A percentile compares a stretch with the other conserved stretches of the same genome.
phyloP scores from a whole-genome alignment of 2,888 invertebrate genomes.

The Pseudoips prasinana region DNA sequence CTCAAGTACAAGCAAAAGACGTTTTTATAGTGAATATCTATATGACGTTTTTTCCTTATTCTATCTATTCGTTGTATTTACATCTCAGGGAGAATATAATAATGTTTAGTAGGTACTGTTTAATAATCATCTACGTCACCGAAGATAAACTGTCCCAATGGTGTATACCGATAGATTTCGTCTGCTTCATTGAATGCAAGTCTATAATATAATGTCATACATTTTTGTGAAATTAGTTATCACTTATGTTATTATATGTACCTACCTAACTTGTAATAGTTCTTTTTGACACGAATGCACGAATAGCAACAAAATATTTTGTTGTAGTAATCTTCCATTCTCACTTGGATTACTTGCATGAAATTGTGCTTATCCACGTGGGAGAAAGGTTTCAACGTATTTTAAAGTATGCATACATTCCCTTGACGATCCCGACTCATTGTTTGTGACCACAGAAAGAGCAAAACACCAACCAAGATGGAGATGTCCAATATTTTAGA shows the following conservation, averaged over 20 bases:
- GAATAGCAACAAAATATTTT: too few relatives aligned
- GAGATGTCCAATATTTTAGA: constrained; percentile 83
- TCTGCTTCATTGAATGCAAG: too few relatives aligned
- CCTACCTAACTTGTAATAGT: too few relatives aligned
- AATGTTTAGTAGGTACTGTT: constrained; percentile 1
- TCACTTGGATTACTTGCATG: constrained; percentile 28
- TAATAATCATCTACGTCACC: too few relatives aligned
- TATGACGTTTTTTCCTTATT: constrained; percentile 56
- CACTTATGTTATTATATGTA: too few relatives aligned
- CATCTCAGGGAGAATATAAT: constrained; percentile 25
- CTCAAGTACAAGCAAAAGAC: constrained; percentile 50
- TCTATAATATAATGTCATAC: too few relatives aligned
- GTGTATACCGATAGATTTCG: too few relatives aligned
- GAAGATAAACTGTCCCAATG: too few relatives aligned
- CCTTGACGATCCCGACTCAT: constrained; percentile 76
- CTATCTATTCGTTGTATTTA: constrained; percentile 65
- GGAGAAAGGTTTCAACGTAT: constrained; percentile 59
- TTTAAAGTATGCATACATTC: constrained; percentile 76
- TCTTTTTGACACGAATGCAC: too few relatives aligned
- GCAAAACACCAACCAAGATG: constrained; percentile 76
- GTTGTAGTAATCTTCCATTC: constrained; percentile 5
- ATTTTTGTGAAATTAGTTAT: too few relatives aligned
- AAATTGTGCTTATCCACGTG: constrained; percentile 50
- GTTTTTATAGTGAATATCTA: constrained; percentile 57
- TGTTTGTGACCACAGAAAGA: constrained; percentile 76